Conservation (phyloP, 2,797 vertebrate genomes). For the Myiothlypis coronata region DNA sequence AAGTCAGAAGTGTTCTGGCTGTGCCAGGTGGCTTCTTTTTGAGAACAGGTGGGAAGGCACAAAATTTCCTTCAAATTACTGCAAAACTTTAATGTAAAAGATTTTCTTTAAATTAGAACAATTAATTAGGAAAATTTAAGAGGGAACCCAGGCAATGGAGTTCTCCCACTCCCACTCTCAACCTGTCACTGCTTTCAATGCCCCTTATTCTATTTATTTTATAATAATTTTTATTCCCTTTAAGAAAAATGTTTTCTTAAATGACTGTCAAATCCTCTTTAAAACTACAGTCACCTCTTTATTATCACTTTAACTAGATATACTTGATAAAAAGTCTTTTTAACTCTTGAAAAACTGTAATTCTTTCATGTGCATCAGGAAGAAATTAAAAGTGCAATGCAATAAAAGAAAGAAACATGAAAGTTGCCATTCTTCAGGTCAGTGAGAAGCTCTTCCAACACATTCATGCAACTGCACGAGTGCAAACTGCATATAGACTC, state of each 20-base stretch:
- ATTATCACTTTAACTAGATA: neutral
- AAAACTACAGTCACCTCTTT: neutral
- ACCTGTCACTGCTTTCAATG: neutral
- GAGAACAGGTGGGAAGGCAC: neutral
- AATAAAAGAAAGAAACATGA: neutral
- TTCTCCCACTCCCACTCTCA: neutral
- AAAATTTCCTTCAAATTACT: neutral
- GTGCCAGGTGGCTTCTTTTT: neutral
- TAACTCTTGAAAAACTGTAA: neutral
- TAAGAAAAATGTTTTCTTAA: neutral
- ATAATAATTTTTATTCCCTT: neutral
- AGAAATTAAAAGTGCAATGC: neutral
- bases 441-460: neutral
- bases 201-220: neutral
- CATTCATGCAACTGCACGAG: neutral
- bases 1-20: neutral
- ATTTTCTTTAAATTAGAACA: neutral
- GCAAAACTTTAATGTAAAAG: neutral
- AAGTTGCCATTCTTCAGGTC: neutral
- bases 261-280: neutral
- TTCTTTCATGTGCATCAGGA: neutral
- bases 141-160: neutral
- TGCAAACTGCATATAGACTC: accelerated
- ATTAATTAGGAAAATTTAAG: neutral
- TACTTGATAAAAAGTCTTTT: neutral